Conservation (phyloP, 2,888 invertebrate species). For the Coleophora flavipennella region DNA sequence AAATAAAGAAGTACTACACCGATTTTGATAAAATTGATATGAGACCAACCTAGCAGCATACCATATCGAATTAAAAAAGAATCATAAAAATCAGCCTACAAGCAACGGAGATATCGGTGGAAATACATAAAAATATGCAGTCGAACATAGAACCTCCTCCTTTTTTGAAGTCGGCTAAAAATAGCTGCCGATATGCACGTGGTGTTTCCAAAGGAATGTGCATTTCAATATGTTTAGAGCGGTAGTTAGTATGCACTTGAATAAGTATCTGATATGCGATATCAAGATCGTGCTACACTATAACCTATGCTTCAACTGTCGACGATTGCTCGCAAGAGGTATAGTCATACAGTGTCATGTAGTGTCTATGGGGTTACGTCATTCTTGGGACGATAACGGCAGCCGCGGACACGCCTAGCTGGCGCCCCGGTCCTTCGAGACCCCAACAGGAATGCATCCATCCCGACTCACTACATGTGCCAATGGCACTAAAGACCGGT, state of each 20-base stretch:
- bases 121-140: too few relatives aligned
- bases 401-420: constrained; percentile 61
- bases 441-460: constrained; percentile 49
- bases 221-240: constrained; percentile 17
- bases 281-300: constrained; percentile 10
- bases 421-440: constrained; percentile 57
- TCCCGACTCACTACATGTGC: constrained; percentile 58
- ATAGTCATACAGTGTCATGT: constrained; percentile 3
- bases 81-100: too few relatives aligned
- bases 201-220: constrained; percentile 26
- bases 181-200: constrained; percentile 37
- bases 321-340: not conserved
- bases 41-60: too few relatives aligned
- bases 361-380: constrained; percentile 51
- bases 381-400: constrained; percentile 50
- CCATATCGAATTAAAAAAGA: too few relatives aligned
- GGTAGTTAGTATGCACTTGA: too few relatives aligned
- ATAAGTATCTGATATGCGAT: too few relatives aligned
- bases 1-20: too few relatives aligned
- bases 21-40: too few relatives aligned
- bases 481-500: constrained; percentile 63
- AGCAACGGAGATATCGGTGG: too few relatives aligned
- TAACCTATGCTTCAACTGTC: constrained; percentile 14
- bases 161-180: too few relatives aligned
- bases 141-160: too few relatives aligned